Evolutionary conservation across 2,888 invertebrate species (phyloP).

Genomic region (Thumatha senex): DNA sequence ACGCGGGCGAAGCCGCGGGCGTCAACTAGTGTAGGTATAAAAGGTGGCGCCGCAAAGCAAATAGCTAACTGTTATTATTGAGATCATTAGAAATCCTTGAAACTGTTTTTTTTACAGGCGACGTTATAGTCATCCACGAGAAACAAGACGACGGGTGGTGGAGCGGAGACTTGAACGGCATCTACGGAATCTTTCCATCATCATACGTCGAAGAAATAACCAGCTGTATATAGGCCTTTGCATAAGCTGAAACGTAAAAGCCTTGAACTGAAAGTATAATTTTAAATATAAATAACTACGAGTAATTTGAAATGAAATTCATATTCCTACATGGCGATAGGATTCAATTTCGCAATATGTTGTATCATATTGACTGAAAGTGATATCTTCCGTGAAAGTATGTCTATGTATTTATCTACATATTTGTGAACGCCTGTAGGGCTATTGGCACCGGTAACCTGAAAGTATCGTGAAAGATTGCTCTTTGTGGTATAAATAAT

Average conservation of each 20-base stretch:
- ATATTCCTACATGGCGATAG: background rate
- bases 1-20: too few species aligned
- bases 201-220: constrained; percentile 95
- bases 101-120: constrained; percentile 81
- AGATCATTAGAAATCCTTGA: constrained; percentile 1
- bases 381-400: too few species aligned
- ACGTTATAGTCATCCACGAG: constrained; percentile 93
- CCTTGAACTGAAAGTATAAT: background rate
- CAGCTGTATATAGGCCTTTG: constrained; percentile 61
- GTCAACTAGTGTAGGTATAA: too few species aligned
- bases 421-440: too few species aligned
- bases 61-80: too few species aligned
- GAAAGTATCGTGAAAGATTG: too few species aligned
- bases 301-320: background rate
- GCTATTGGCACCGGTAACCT: too few species aligned
- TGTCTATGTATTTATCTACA: too few species aligned
- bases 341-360: constrained; percentile 10
- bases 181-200: constrained; percentile 95
- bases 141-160: constrained; percentile 98
- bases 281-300: background rate
- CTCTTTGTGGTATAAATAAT: too few species aligned
- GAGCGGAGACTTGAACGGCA: constrained; percentile 94
- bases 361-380: constrained; percentile 12
- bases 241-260: background rate
- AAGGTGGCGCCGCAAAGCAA: too few species aligned